Evolutionary conservation across 2,888 invertebrate species (phyloP), one percentile per base, ranked within the genome.

Genomic region (Parascotia fuliginaria): DNA sequence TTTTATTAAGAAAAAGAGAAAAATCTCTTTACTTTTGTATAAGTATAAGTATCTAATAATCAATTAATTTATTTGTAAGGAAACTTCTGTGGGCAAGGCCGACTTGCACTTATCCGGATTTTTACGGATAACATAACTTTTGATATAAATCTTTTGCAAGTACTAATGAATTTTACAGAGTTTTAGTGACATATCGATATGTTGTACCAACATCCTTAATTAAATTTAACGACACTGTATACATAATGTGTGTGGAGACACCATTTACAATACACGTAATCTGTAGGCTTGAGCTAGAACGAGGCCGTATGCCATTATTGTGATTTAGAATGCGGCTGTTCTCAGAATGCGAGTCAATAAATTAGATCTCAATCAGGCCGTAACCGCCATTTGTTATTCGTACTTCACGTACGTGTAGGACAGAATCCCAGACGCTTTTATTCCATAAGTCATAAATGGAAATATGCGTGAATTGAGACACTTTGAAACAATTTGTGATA

Each of bases 321-420:
- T 85, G 86, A 87, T 88, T 87, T 87, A 87, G 83, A 80, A 77
- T 80, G 78, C 77, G 83, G 81, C 73, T 79, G 77, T 80, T 84
- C 77, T 79, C 83, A 83, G 86, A 87, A 87, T 84, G 84, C 74
- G 82, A 79, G 79, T 83, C 86, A 82, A 83, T 90, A 90, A 89
- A 89, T 90, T 88, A 83, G 89, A 90, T 90, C 87, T 84, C 89
- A 89, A 90, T 90, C 89, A 88, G 84, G 65, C 67, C 78, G 79
- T 79, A 81, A 81, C 87, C 81, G 79, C 79, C 78, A 85, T 89
- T 87, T 84, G 83, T 87, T 83, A 84, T 79, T 79, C 75, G 74
- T 70, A 77, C 73, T 75, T 76, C 73, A 73, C 75, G 66, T 61
- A 63, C 61, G 58, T 69, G 65, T 67, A 68, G 61, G 58, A 55